These are phyloP conservation scores for Hirtodrosophila trivittata DNA, from an alignment of 2,888 invertebrate species.

Conservation along the genomic window DNA sequence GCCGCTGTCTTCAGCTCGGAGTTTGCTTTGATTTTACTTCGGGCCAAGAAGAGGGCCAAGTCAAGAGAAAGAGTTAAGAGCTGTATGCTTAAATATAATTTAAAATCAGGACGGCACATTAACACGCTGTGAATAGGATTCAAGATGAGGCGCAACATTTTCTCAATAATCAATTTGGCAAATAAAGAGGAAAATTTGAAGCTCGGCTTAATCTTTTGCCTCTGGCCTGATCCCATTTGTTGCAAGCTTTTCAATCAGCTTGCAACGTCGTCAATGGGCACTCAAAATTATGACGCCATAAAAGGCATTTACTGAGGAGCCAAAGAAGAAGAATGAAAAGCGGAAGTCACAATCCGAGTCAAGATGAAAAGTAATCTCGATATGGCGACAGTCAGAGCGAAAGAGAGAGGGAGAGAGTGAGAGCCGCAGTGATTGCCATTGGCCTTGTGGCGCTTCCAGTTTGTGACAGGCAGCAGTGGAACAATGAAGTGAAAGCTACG, in stretches of 20 bases:
- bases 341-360: conserved; percentile 4
- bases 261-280: conserved; percentile 24
- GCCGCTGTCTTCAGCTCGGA: conserved; percentile 27
- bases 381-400: conserved; percentile 8
- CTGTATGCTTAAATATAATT: no score
- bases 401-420: neutral
- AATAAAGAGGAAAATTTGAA: no score
- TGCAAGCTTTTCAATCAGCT: conserved; percentile 43
- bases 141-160: no score
- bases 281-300: conserved; percentile 62
- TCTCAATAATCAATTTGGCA: no score
- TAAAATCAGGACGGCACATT: no score
- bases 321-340: neutral
- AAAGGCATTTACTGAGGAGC: conserved; percentile 45
- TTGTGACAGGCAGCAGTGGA: conserved; percentile 20
- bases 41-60: neutral
- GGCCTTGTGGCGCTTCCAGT: conserved; percentile 42
- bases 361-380: conserved; percentile 40
- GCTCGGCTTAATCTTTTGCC: neutral
- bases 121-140: no score
- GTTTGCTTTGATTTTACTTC: conserved; percentile 51
- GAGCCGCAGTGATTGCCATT: conserved; percentile 41
- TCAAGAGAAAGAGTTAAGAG: neutral
- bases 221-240: conserved; percentile 16
- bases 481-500: conserved; percentile 70